Conservation (phyloP, 2,113 vertebrate genomes). For the Prionailurus viverrinus region DNA sequence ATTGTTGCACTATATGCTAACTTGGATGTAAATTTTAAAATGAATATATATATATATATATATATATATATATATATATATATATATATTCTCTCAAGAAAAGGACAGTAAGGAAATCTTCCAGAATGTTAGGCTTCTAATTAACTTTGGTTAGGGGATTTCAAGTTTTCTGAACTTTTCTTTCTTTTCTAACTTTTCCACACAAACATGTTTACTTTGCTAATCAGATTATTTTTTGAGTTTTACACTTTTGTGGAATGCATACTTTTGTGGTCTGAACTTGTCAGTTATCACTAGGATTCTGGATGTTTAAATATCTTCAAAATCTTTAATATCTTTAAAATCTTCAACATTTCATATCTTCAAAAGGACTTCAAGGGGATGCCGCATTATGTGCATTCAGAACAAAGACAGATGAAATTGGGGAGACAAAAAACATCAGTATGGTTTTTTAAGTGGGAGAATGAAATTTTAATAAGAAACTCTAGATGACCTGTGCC, state of each 20-base stretch:
- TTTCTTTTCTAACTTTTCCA: constrained; percentile 4
- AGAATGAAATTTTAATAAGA: background rate
- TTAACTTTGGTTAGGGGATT: background rate
- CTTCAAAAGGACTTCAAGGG: background rate
- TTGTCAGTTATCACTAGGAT: background rate
- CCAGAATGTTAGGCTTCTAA: background rate
- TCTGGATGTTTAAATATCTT: background rate
- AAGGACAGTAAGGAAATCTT: background rate
- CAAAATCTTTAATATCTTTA: background rate
- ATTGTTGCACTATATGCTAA: no score
- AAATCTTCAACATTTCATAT: background rate
- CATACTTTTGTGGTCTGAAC: background rate
- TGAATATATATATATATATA: no score
- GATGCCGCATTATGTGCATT: background rate
- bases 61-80: no score
- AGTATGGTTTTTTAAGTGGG: background rate
- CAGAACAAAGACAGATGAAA: background rate
- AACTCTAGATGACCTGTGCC: background rate
- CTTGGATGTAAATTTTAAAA: no score
- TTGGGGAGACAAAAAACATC: background rate
- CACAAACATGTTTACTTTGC: background rate
- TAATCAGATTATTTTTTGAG: background rate
- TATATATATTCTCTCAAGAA: background rate
- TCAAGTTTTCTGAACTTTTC: background rate
- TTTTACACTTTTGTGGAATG: background rate